Evolutionary conservation across 1,140 invertebrate genomes (phyloP).

Genomic region (Pseudomyrmex concolor): DNA sequence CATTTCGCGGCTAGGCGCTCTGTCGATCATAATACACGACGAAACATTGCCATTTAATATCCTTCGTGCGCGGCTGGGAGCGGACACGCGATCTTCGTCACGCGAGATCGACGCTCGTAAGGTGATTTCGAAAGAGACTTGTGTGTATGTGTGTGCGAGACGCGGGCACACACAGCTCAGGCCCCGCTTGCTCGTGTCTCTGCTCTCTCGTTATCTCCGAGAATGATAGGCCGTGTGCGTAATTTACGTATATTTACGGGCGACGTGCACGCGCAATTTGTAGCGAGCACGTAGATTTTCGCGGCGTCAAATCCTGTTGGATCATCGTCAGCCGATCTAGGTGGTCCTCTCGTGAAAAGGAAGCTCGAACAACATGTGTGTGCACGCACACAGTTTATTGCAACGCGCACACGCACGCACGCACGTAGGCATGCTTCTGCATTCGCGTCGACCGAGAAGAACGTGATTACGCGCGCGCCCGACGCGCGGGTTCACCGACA

Average conservation of each 20-base stretch:
- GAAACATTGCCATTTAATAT: slow-evolving; percentile 32
- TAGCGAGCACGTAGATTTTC: slow-evolving; percentile 37
- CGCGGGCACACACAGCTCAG: not conserved
- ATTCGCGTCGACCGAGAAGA: slow-evolving; percentile 2
- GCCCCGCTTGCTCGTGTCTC: not conserved
- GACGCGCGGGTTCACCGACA: slow-evolving; percentile 62
- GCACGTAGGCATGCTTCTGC: not conserved
- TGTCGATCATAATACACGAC: not conserved
- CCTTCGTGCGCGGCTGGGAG: not conserved
- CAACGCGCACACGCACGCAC: slow-evolving; percentile 42
- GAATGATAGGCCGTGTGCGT: slow-evolving; percentile 34
- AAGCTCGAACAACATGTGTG: slow-evolving; percentile 70
- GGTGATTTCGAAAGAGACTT: slow-evolving; percentile 45
- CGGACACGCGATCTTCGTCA: slow-evolving; percentile 44
- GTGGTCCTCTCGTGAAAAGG: slow-evolving; percentile 73
- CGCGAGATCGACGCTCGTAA: slow-evolving; percentile 46
- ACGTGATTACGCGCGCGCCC: slow-evolving; percentile 56
- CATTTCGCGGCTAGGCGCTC: not conserved
- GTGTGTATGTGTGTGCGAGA: not conserved
- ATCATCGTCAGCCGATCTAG: slow-evolving; percentile 63
- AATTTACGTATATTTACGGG: slow-evolving; percentile 23
- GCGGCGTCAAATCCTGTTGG: slow-evolving; percentile 61
- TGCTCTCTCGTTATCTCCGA: slow-evolving; percentile 14
- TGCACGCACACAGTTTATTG: slow-evolving; percentile 72
- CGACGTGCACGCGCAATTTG: not conserved